Evolutionary conservation across 2,113 vertebrate species (phyloP).

Genomic region (Peromyscus maniculatus): DNA sequence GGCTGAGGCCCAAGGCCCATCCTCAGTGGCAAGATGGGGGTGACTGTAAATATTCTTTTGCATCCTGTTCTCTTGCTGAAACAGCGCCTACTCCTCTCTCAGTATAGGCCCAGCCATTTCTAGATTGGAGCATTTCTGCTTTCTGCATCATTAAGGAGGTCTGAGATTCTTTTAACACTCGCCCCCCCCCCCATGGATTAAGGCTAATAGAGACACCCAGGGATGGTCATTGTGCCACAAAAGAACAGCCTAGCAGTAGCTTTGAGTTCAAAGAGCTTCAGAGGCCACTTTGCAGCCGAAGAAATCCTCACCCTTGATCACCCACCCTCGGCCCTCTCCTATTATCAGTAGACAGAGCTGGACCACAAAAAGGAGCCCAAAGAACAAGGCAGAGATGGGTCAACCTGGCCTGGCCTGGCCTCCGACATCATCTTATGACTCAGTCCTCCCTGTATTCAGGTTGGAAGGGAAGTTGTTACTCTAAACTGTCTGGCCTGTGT

Average conservation of each 20-base stretch:
- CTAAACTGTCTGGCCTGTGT: not conserved
- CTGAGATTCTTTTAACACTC: slow-evolving; percentile 10
- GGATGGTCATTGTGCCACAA: not conserved
- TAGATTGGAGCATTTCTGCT: not conserved
- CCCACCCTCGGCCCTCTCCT: not conserved
- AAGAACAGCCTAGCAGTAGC: not conserved
- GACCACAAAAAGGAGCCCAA: slow-evolving; percentile 1
- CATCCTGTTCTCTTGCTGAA: not conserved
- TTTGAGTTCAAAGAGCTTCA: slow-evolving; percentile 39
- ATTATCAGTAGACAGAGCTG: not conserved
- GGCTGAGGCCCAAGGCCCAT: slow-evolving; percentile 45
- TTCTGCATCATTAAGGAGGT: not conserved
- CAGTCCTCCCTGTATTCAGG: not conserved
- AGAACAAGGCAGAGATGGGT: slow-evolving; percentile 1
- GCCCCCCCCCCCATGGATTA: accelerated
- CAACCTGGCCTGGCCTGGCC: not conserved
- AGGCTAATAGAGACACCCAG: not conserved
- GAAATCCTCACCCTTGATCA: not conserved
- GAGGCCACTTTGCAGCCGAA: not conserved
- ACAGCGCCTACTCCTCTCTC: not conserved
- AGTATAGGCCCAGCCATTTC: not conserved
- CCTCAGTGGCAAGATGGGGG: not conserved
- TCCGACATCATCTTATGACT: not conserved
- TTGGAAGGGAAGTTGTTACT: not conserved
- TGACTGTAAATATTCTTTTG: not conserved